phyloP scores from a whole-genome alignment of 2,113 vertebrate genomes.

The Grus americana region DNA sequence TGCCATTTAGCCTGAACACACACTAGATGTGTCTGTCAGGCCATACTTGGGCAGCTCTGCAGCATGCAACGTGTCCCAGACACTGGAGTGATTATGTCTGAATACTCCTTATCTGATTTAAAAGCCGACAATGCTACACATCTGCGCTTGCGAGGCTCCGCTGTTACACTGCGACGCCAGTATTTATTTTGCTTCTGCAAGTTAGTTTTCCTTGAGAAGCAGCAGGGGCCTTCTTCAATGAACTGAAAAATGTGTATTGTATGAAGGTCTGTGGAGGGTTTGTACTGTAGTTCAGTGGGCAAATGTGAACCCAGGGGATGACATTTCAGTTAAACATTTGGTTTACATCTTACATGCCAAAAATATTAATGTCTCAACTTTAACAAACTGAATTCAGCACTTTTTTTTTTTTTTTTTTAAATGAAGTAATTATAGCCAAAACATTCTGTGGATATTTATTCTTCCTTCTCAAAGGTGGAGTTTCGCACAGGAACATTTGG shows the following conservation, averaged over 20 bases:
- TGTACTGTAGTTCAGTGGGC: conserved; percentile 1
- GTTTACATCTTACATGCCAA: conserved; percentile 55
- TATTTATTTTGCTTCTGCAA: conserved; percentile 61
- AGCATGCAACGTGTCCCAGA: neutral
- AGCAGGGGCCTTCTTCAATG: conserved; percentile 57
- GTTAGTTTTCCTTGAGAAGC: conserved; percentile 51
- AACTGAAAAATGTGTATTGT: conserved; percentile 49
- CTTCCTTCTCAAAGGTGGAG: conserved; percentile 12
- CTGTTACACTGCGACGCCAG: neutral
- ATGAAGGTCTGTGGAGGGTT: conserved; percentile 5
- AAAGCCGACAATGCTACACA: neutral
- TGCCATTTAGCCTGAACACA: neutral
- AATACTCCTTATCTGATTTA: conserved; percentile 51
- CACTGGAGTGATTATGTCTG: conserved; percentile 24
- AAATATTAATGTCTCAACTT: conserved; percentile 52
- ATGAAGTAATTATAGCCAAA: conserved; percentile 52
- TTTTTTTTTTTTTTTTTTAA: neutral
- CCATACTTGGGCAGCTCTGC: conserved; percentile 5
- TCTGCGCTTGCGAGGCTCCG: neutral
- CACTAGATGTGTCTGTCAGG: conserved; percentile 8
- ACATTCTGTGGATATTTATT: conserved; percentile 30
- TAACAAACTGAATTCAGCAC: conserved; percentile 15
- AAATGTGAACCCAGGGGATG: conserved; percentile 18
- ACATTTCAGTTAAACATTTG: conserved; percentile 61
- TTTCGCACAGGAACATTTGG: neutral